Evolutionary conservation across 2,113 vertebrate species (phyloP).

Genomic region (Daubentonia madagascariensis): DNA sequence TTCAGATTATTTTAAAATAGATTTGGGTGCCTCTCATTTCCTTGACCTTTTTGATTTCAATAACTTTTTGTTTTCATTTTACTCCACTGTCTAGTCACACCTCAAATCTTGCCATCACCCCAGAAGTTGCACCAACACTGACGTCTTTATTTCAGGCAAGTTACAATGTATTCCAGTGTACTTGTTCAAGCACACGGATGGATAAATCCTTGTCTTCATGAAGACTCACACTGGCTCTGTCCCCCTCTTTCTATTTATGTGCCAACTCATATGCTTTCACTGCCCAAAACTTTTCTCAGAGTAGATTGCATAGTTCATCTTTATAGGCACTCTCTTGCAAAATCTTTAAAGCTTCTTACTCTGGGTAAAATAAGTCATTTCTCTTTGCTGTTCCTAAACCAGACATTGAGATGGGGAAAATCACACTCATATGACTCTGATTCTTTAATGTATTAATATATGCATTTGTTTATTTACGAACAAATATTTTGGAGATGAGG

Average conservation of each 20-base stretch:
- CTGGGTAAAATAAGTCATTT: not conserved
- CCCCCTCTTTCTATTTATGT: not conserved
- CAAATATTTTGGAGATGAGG: not conserved
- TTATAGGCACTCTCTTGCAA: not conserved
- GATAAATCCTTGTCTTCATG: too few species aligned
- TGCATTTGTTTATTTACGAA: not conserved
- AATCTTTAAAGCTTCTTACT: not conserved
- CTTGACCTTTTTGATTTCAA: not conserved
- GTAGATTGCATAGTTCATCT: not conserved
- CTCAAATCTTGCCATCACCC: not conserved
- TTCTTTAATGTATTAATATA: not conserved
- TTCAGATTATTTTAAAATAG: not conserved
- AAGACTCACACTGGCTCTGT: too few species aligned
- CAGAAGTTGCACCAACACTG: rapidly evolving
- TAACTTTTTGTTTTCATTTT: not conserved
- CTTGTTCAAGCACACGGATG: rapidly evolving
- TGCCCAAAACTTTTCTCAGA: not conserved
- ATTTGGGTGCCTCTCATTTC: not conserved
- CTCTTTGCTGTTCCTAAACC: not conserved
- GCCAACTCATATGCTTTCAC: not conserved
- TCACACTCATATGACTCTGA: not conserved
- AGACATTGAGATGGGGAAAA: not conserved
- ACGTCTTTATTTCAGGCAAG: not conserved
- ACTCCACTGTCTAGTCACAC: not conserved
- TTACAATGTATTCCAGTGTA: not conserved